Conservation (phyloP, 2,797 vertebrate species). For the Caiman crocodilus region DNA sequence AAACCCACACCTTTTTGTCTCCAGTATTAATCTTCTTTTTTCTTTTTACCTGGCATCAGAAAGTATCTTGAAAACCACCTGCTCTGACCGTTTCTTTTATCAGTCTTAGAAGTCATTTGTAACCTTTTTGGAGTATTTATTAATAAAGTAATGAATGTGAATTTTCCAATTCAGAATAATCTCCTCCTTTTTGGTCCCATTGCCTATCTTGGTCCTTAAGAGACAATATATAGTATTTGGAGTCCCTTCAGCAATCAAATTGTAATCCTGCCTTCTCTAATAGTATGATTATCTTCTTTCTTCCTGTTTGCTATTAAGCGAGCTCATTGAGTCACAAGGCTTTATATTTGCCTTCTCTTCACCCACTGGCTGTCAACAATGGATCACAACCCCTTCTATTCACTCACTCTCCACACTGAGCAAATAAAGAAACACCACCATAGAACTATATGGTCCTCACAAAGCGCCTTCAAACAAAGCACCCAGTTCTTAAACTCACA, state of each 20-base stretch:
- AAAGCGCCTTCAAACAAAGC: slow-evolving; percentile 11
- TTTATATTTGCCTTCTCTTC: slow-evolving; percentile 63
- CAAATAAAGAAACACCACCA: slow-evolving; percentile 29
- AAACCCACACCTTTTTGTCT: neutral
- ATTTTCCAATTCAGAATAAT: slow-evolving; percentile 23
- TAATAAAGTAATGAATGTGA: slow-evolving; percentile 33
- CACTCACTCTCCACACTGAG: neutral
- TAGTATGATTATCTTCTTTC: slow-evolving; percentile 67
- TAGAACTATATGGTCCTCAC: neutral
- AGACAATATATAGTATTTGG: neutral
- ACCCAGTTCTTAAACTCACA: neutral
- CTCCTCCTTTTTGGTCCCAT: slow-evolving; percentile 17
- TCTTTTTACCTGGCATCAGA: slow-evolving; percentile 16
- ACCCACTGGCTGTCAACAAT: slow-evolving; percentile 60
- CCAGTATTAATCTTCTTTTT: slow-evolving; percentile 9
- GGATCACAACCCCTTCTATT: slow-evolving; percentile 31
- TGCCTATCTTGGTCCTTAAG: slow-evolving; percentile 27
- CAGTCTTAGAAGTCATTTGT: slow-evolving; percentile 20
- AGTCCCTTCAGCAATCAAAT: slow-evolving; percentile 48
- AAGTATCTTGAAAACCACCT: neutral
- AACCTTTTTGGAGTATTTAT: slow-evolving; percentile 3
- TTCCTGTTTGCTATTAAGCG: slow-evolving; percentile 64
- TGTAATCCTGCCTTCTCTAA: slow-evolving; percentile 65
- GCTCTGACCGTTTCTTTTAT: slow-evolving; percentile 41
- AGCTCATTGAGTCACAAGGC: slow-evolving; percentile 66